Evolutionary conservation across 2,888 invertebrate genomes (phyloP), one percentile per base, ranked within the genome.

Genomic region (Epinotia demarniana): DNA sequence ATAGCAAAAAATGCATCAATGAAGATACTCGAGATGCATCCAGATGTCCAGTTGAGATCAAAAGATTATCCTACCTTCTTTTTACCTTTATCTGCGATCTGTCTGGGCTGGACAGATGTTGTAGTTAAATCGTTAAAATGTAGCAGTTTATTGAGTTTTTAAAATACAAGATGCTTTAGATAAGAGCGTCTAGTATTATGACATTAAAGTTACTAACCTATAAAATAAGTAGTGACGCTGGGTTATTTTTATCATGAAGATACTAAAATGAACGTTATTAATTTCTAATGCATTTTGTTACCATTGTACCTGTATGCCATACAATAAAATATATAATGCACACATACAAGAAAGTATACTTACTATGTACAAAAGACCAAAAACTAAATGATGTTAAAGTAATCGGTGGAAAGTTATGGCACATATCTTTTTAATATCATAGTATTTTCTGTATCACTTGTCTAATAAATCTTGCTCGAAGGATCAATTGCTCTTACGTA

Each of bases 1-100:
- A 43, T 62, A 9, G 1, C 18, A 55, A 43, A 46, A 23, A 58
- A 27, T 69, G 23, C 23, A 43, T 27, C 13, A 9, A 39, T 49
- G 49, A 11, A 27, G 72, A 49, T 53, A 73, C 33, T 58, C 19
- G 60, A 73, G 60, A 73, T 33, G 62, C 53, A 43, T 19, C 57
- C 64, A 68, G 70, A 9, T 61, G 61, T 61, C 68, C 68, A 69
- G 43, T 12, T 12, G n/a, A 19, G 58, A 69, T 69, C 69, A 46
- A 27, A 60, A 69, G 69, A 69, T 69, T n/a, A 6, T 53, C 6
- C n/a, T 23, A 55, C 67, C 19, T 49, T 66, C n/a, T n/a, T n/a
- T n/a, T n/a, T n/a, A n/a, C n/a, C n/a, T n/a, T n/a, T n/a, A 75
- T 75, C 75, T 63, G n/a, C 6, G 49, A 75, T 75, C 75, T 49